Percentiles rank a stretch among this genome's conserved stretches.
Conservation (phyloP, 2,797 vertebrate genomes). For the Cyclura pinguis region DNA sequence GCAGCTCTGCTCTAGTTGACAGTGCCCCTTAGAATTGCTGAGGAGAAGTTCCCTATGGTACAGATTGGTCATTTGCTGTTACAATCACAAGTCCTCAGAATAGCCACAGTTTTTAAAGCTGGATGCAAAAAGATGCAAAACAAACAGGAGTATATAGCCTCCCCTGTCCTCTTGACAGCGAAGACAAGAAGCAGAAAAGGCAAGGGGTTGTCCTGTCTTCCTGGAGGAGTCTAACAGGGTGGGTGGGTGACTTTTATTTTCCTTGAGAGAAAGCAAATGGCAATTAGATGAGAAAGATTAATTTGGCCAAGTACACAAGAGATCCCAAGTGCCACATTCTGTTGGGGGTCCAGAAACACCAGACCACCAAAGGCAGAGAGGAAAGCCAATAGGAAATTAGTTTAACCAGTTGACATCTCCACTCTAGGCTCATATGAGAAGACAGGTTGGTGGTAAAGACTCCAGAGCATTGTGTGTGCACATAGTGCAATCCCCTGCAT, state of each 20-base stretch:
- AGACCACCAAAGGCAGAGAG: neutral
- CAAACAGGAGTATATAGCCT: neutral
- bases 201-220: neutral
- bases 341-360: neutral
- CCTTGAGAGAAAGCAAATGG: neutral
- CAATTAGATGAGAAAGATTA: neutral
- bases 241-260: neutral
- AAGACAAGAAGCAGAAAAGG: neutral
- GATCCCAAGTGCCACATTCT: neutral
- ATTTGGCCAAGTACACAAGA: neutral
- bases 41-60: neutral
- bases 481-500: neutral
- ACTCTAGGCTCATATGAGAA: neutral
- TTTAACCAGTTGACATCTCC: neutral
- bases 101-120: slow-evolving; percentile 27
- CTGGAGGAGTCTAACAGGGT: neutral
- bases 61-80: neutral
- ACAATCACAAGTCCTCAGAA: slow-evolving; percentile 8
- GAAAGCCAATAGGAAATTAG: neutral
- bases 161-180: neutral
- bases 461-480: neutral
- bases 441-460: neutral
- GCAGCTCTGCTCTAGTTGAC: slow-evolving; percentile 1
- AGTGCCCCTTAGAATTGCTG: neutral
- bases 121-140: slow-evolving; percentile 19